phyloP scores from a whole-genome alignment of 2,888 invertebrate species.

The Drosophila glabriapex region DNA sequence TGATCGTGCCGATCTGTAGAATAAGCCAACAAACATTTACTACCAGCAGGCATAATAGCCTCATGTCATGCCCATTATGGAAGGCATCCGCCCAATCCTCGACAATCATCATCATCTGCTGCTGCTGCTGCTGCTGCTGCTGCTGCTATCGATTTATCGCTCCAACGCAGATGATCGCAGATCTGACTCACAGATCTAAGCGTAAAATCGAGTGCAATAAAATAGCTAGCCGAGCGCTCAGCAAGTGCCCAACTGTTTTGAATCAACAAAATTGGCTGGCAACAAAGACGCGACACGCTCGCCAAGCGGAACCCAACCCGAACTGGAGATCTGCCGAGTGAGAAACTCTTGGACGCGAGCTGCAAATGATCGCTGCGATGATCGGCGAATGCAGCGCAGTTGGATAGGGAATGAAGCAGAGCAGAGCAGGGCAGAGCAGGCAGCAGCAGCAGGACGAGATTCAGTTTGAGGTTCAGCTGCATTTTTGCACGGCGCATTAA shows the following conservation, averaged over 20 bases:
- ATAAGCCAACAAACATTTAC: slow-evolving; percentile 34
- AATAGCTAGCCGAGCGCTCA: slow-evolving; percentile 49
- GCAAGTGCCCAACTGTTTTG: slow-evolving; percentile 69
- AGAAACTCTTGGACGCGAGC: slow-evolving; percentile 59
- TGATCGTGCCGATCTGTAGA: slow-evolving; percentile 39
- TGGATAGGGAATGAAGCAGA: slow-evolving; percentile 16
- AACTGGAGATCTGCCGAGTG: background rate
- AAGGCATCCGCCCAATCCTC: slow-evolving; percentile 16
- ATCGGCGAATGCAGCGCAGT: slow-evolving; percentile 52
- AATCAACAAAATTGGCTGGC: slow-evolving; percentile 47
- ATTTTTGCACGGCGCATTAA: slow-evolving; percentile 71
- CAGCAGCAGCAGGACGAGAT: slow-evolving; percentile 13
- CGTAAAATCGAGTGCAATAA: slow-evolving; percentile 80
- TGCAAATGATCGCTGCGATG: slow-evolving; percentile 67
- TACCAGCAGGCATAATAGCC: slow-evolving; percentile 56
- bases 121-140: slow-evolving; percentile 5
- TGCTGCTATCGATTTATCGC: slow-evolving; percentile 24
- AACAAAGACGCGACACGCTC: slow-evolving; percentile 66
- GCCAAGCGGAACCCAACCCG: slow-evolving; percentile 15
- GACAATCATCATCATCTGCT: slow-evolving; percentile 17
- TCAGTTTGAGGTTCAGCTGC: slow-evolving; percentile 30
- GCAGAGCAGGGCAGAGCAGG: background rate
- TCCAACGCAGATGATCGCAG: slow-evolving; percentile 34
- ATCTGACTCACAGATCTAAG: slow-evolving; percentile 46
- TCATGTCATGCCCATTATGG: slow-evolving; percentile 72